These are phyloP conservation scores for Ctenicera cuprea DNA, from an alignment of 2,888 invertebrate species.

Conservation along the genomic window DNA sequence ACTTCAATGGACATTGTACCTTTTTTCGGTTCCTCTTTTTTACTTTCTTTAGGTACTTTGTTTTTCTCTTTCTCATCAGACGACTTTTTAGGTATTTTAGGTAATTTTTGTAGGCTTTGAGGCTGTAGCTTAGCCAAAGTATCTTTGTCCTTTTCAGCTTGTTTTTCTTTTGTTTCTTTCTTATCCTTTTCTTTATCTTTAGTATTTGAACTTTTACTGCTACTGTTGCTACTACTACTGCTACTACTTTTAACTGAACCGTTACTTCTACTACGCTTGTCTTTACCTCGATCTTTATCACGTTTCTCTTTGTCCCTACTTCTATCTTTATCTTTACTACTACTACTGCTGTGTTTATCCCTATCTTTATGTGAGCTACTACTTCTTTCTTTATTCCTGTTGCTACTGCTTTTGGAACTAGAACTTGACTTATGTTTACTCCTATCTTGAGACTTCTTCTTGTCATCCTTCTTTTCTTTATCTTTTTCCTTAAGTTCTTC, in stretches of 20 bases:
- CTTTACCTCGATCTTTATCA: conserved; percentile 60
- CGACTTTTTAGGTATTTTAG: conserved; percentile 85
- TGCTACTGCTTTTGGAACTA: conserved; percentile 56
- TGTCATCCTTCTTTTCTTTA: conserved; percentile 47
- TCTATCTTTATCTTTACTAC: conserved; percentile 68
- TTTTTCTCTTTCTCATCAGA: conserved; percentile 70
- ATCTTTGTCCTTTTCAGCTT: conserved; percentile 81
- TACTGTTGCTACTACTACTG: conserved; percentile 61
- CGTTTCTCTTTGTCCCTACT: conserved; percentile 62
- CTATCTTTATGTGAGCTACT: conserved; percentile 65
- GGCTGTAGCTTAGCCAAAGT: conserved; percentile 80
- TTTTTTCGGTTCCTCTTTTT: conserved; percentile 77
- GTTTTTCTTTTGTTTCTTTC: conserved; percentile 73
- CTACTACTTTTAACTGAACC: conserved; percentile 62
- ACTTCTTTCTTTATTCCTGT: conserved; percentile 69
- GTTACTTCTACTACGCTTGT: conserved; percentile 61
- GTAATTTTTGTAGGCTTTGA: conserved; percentile 83
- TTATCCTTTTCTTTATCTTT: conserved; percentile 70
- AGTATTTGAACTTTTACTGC: conserved; percentile 65
- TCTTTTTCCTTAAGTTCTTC: conserved; percentile 53
- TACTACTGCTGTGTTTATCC: conserved; percentile 61
- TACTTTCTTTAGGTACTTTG: conserved; percentile 66
- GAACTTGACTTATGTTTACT: conserved; percentile 58
- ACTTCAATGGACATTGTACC: conserved; percentile 89
- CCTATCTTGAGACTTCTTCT: conserved; percentile 59